Conservation (phyloP, 2,888 invertebrate genomes). For the Uloborus plumipes region DNA sequence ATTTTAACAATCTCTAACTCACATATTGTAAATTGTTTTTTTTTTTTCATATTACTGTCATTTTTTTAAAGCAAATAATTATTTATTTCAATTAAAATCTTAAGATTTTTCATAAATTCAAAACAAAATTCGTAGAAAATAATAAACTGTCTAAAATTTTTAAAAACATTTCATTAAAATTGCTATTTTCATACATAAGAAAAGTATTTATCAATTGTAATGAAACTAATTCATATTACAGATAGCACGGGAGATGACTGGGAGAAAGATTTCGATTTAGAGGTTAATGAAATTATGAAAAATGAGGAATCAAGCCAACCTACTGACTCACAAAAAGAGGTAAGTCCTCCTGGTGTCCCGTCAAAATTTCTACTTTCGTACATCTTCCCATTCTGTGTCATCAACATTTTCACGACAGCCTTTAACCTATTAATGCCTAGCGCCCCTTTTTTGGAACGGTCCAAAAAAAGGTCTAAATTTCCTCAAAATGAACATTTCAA, state of each 20-base stretch:
- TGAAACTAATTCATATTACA: conserved; percentile 14
- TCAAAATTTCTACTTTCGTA: not conserved
- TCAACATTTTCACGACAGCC: no score
- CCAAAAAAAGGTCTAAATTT: no score
- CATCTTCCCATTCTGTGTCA: not conserved
- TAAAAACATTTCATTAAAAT: not conserved
- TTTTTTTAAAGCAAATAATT: not conserved
- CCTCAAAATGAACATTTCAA: no score
- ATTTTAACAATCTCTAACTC: no score
- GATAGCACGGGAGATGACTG: conserved; percentile 62
- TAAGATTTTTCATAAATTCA: not conserved
- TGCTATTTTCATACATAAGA: not conserved
- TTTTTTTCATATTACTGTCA: not conserved
- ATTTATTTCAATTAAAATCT: not conserved
- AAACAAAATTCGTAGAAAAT: no score
- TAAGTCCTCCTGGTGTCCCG: conserved; percentile 3
- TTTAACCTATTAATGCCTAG: no score
- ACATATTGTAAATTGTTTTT: conserved; percentile 5
- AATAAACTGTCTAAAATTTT: no score
- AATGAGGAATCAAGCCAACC: conserved; percentile 23
- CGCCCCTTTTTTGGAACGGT: no score
- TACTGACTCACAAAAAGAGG: conserved; percentile 34
- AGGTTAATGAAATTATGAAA: conserved; percentile 59
- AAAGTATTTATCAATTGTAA: not conserved
- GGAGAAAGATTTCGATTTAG: conserved; percentile 65